phyloP scores from a whole-genome alignment of 2,113 vertebrate genomes.

The Felis chaus region DNA sequence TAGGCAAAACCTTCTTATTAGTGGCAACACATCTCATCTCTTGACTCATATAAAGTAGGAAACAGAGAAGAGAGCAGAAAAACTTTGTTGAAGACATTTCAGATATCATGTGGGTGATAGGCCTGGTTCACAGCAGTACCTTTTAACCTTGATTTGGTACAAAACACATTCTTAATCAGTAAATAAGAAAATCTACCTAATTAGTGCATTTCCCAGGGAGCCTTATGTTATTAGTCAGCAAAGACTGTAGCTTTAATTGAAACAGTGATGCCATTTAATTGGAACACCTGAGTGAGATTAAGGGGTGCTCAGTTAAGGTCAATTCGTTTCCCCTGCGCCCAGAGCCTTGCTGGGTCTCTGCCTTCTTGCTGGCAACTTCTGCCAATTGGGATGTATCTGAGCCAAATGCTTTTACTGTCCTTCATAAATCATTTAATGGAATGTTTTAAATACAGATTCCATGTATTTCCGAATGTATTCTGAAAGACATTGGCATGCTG shows the following conservation, averaged over 20 bases:
- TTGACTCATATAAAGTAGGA: not conserved
- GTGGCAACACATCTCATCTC: not conserved
- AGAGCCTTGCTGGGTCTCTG: constrained; percentile 23
- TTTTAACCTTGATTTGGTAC: constrained; percentile 55
- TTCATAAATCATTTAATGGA: not conserved
- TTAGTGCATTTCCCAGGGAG: constrained; percentile 67
- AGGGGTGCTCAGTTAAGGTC: constrained; percentile 18
- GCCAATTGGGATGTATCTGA: constrained; percentile 26
- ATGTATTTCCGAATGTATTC: not conserved
- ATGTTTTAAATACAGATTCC: constrained; percentile 24
- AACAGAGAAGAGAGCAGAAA: not conserved
- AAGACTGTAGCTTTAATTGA: constrained; percentile 58
- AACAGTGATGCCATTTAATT: constrained; percentile 60
- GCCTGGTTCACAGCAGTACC: not conserved
- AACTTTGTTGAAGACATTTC: not conserved
- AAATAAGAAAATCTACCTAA: constrained; percentile 65
- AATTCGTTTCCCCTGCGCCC: not conserved
- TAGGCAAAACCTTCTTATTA: not conserved
- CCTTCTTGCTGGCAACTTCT: constrained; percentile 29
- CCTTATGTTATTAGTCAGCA: constrained; percentile 1
- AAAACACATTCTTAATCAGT: constrained; percentile 55
- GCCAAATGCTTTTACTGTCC: constrained; percentile 13
- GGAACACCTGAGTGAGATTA: constrained; percentile 70
- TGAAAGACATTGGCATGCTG: not conserved
- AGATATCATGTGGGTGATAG: not conserved